A percentile compares a stretch with the other conserved stretches of the same genome.
These are phyloP conservation scores for Hemicrepidius hirtus DNA, from an alignment of 2,888 invertebrate genomes.

Conservation along the genomic window DNA sequence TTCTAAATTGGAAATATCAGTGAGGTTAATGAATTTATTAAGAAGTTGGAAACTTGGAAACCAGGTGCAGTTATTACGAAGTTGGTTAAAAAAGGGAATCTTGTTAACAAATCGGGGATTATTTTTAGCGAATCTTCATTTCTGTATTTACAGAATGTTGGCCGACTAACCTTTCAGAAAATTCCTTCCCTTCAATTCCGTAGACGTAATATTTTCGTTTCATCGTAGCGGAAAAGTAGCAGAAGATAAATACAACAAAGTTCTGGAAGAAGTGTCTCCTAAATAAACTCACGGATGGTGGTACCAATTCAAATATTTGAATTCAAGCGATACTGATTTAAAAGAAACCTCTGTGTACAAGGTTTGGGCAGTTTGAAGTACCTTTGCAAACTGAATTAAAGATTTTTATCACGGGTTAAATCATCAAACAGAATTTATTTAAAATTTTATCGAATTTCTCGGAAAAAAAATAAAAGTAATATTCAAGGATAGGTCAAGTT, in stretches of 20 bases:
- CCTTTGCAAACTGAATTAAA: not conserved
- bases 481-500: conserved; percentile 10
- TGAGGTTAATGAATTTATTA: conserved; percentile 26
- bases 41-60: conserved; percentile 13
- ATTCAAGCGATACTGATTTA: conserved; percentile 29
- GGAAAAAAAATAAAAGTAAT: conserved; percentile 7
- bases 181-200: conserved; percentile 20
- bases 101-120: not conserved
- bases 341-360: conserved; percentile 15
- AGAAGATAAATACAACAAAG: conserved; percentile 26
- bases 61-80: not conserved
- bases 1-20: conserved; percentile 14
- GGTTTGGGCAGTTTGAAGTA: not conserved
- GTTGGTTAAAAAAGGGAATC: not conserved
- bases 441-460: not conserved
- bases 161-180: conserved; percentile 14
- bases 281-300: conserved; percentile 22
- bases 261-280: conserved; percentile 22
- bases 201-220: conserved; percentile 28
- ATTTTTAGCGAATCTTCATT: conserved; percentile 10
- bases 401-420: not conserved
- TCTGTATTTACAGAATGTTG: conserved; percentile 17
- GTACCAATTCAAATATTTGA: conserved; percentile 32
- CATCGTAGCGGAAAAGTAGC: conserved; percentile 24
- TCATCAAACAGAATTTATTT: no score